Conservation (phyloP, 2,797 vertebrate genomes). For the Argentina silus region DNA sequence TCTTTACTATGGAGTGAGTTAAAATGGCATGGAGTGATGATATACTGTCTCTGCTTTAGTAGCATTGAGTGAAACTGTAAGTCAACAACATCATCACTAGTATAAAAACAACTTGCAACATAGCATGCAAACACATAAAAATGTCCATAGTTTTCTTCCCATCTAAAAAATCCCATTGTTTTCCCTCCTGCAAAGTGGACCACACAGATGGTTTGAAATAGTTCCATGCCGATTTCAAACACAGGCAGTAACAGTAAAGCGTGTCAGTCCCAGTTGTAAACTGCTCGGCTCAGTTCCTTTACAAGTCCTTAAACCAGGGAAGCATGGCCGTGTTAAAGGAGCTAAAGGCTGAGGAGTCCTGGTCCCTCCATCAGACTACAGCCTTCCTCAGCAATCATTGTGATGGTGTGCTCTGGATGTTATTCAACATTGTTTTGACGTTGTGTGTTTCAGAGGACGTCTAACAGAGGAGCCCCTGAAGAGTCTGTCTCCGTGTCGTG, state of each 20-base stretch:
- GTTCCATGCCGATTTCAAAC: neutral
- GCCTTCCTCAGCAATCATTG: neutral
- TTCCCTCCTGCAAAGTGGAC: no score
- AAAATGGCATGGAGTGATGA: constrained; percentile 26
- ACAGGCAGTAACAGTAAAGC: neutral
- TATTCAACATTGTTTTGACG: neutral
- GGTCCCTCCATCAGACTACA: neutral
- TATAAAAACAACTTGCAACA: constrained; percentile 48
- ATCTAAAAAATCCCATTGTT: neutral
- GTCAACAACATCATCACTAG: constrained; percentile 1
- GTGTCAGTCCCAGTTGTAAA: constrained; percentile 16
- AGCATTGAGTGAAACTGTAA: neutral
- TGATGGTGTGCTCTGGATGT: neutral
- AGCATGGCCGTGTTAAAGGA: neutral
- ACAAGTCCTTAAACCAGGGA: constrained; percentile 4
- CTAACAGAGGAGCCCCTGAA: constrained; percentile 89
- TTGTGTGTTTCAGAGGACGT: constrained; percentile 72
- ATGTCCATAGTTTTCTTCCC: constrained; percentile 11
- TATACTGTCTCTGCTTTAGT: constrained; percentile 18
- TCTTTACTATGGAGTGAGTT: constrained; percentile 36
- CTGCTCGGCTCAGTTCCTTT: constrained; percentile 5
- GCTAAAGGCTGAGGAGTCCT: neutral
- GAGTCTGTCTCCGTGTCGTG: constrained; percentile 90
- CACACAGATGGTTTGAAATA: neutral
- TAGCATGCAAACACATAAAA: constrained; percentile 39